Evolutionary conservation across 2,113 vertebrate species (phyloP), one percentile per base, ranked within the genome.

Genomic region (Brachyhypopomus gauderio): DNA sequence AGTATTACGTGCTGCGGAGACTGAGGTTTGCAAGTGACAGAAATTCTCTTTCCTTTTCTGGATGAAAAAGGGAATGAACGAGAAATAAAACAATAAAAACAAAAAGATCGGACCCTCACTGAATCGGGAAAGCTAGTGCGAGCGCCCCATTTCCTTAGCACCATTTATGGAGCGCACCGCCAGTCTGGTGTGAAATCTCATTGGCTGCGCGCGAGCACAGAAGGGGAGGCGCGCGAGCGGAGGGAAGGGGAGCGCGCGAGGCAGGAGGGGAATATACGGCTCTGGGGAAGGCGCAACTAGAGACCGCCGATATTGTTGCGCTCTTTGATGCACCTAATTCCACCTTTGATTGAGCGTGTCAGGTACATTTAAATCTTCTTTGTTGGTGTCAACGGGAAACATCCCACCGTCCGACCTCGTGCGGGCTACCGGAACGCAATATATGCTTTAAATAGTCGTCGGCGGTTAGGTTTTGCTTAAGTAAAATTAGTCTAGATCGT

Each of bases 131-230:
- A 72, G 83, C 85, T 78, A 85, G 81, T 92, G 91, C 83, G 89
- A 91, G 91, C 91, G 88, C 88, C 91, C 86, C 90, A 89, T 94
- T 91, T 91, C 89, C 88, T 86, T 86, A 93, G 90, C 91, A 88
- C 93, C 93, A 93, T 95, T 95, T 95, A 95, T 91, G 95, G 91
- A 89, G 85, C 88, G 92, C 92, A 94, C 94, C 93, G 93, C 94
- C 94, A 94, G 91, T 91, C 79, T 80, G 91, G 91, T 91, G 91
- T 91, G 87, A 83, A 88, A 89, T 93, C 92, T 89, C 89, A 98
- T 98, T 97, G 97, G 96, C 92, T 94, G 89, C 85, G 60, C 79
- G 77, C 64, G 63, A 80, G 77, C 22, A 84, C 45, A 75, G 85
- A 80, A 69, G 82, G 88, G 89, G 88, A 83, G 92, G 90, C 58